A percentile compares a stretch with the other conserved stretches of the same genome.
phyloP scores from a whole-genome alignment of 2,888 invertebrate species.

The Epinotia ramella region DNA sequence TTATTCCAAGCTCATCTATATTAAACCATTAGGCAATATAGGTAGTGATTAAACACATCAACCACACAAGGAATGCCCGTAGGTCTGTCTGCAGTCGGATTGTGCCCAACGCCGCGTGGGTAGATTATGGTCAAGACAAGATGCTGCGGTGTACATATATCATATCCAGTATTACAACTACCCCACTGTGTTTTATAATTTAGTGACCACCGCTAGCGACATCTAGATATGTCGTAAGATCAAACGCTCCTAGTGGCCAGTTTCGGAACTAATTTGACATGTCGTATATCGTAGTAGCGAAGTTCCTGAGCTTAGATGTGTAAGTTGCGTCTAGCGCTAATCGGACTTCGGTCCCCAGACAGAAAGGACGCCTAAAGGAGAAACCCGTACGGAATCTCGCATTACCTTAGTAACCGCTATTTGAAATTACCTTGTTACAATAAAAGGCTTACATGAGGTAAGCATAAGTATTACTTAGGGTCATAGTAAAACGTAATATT shows the following conservation, averaged over 20 bases:
- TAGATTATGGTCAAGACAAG: slow-evolving; percentile 50
- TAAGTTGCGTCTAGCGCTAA: slow-evolving; percentile 5
- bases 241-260: slow-evolving; percentile 12
- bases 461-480: too few relatives aligned
- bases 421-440: neutral
- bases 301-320: slow-evolving; percentile 15
- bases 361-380: neutral
- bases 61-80: slow-evolving; percentile 38
- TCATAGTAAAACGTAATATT: too few relatives aligned
- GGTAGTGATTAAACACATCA: slow-evolving; percentile 30
- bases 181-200: neutral
- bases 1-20: slow-evolving; percentile 32
- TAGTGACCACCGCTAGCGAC: slow-evolving; percentile 6
- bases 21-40: slow-evolving; percentile 34
- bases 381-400: neutral
- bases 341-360: slow-evolving; percentile 20
- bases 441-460: too few relatives aligned
- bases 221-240: slow-evolving; percentile 8
- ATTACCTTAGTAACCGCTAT: neutral
- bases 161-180: slow-evolving; percentile 16
- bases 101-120: slow-evolving; percentile 45
- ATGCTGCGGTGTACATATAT: slow-evolving; percentile 15
- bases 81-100: slow-evolving; percentile 29
- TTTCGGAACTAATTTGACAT: slow-evolving; percentile 16
- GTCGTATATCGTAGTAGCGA: slow-evolving; percentile 22